Base-by-base conservation (phyloP, 1,140 invertebrate genomes). In the Euura saliciscinereae region DNA sequence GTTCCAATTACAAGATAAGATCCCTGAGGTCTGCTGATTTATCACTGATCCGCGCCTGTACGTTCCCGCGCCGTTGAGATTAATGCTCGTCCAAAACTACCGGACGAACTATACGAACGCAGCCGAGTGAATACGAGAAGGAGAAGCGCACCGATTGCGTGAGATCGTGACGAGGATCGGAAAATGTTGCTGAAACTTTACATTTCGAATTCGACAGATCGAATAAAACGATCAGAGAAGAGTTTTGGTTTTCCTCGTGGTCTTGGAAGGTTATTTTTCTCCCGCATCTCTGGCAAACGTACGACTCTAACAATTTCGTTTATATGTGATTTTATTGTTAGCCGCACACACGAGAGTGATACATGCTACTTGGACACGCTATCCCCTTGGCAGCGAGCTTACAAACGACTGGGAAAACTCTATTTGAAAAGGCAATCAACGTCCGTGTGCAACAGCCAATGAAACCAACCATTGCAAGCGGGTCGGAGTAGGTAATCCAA, bases 1-100 rank as follows among this genome's bases (percentile, higher is more conserved):
- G 51, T 59, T 59, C 51, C 51, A 59, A 59, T 59, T 59, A 59
- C 51, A 59, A 59, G 51, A 59, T 59, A 59, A 59, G 51, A 59
- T 59, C 51, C 51, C 51, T 59, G 51, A 59, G 51, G 51, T 59
- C 51, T 59, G 51, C 51, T 59, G 2, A 59, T 59, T 59, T 59
- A 59, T 59, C 51, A 59, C 51, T 3, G 51, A 59, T 59, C 51
- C 51, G 5, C 51, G 51, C 51, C 51, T 59, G 51, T 59, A 59
- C 4, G 51, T 59, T 59, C 51, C 51, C n/a, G n/a, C n/a, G n/a
- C n/a, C 51, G 3, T n/a, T n/a, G 51, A 59, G 51, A 59, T 59
- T 59, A 59, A 59, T 59, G 5, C 51, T n/a, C 51, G 8, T n/a
- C n/a, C n/a, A n/a, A n/a, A n/a, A n/a, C n/a, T n/a, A n/a, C n/a